Evolutionary conservation across 1,140 invertebrate species (phyloP), one percentile per base, ranked within the genome.

Genomic region (Drosophila insularis): DNA sequence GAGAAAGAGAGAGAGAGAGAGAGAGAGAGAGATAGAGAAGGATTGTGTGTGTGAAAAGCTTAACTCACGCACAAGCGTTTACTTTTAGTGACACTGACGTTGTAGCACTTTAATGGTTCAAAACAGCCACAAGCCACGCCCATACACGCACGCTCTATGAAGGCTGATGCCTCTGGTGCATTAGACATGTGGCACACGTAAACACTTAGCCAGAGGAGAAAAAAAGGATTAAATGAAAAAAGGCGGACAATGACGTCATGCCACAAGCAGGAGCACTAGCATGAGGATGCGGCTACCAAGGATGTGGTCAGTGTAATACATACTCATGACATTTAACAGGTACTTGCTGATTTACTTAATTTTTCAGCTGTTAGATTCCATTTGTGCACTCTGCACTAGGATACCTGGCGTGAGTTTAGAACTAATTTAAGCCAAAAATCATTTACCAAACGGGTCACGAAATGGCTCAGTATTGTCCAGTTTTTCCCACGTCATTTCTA

Each of bases 401-500:
- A 53, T 19, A 61, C 35, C 59, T 46, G 54, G 50, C 39, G 3
- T 19, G 39, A 54, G 10, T 27, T 27, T 27, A 65, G 39, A 58
- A 70, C 75, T 81, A 86, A 81, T 87, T 86, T 79, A 71, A 81
- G 69, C 68, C 4, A 64, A 77, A 86, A 79, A 87, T 82, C 68
- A 76, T 86, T 81, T 78, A 79, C 84, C 32, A 86, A 86, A 67
- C 71, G 71, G 79, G 78, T 86, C 82, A 87, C 78, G 78, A 82
- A 71, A 61, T 64, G 63, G 63, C 67, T 55, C 65, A 55, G 53
- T 77, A 74, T 77, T 40, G 81, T 70, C 56, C 65, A 68, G 68
- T 63, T 65, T 50, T 79, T 43, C 50, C 37, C 68, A 32, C 46
- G 59, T 66, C 61, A 61, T 74, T 68, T 68, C 62, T 27, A 59